A percentile compares a stretch with the other conserved stretches of the same genome.
Evolutionary conservation across 2,888 invertebrate species (phyloP).

Genomic region (Tanaodytes sp.): DNA sequence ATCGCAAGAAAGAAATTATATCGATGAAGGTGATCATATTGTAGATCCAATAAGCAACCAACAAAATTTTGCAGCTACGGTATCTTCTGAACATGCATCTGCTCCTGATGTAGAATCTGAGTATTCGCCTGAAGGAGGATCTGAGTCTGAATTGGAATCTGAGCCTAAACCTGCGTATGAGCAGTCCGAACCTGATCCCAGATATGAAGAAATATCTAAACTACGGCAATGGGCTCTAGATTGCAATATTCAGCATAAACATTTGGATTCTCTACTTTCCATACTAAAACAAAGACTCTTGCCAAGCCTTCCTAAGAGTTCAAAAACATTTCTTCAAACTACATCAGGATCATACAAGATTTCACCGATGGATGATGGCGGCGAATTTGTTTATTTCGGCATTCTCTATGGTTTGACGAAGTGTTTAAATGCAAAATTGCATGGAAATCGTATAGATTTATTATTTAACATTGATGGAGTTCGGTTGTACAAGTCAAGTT

Average conservation of each 20-base stretch:
- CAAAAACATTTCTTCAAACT: not conserved
- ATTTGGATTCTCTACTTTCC: not conserved
- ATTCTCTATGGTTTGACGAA: conserved; percentile 19
- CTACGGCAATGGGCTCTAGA: not conserved
- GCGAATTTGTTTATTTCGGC: conserved; percentile 45
- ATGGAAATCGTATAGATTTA: conserved; percentile 33
- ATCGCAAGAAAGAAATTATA: too few species aligned
- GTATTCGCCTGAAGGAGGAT: too few species aligned
- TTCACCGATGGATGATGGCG: not conserved
- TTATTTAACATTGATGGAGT: conserved; percentile 44
- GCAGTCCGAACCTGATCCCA: too few species aligned
- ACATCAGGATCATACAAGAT: not conserved
- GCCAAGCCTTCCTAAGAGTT: not conserved
- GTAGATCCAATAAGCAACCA: too few species aligned
- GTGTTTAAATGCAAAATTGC: conserved; percentile 27
- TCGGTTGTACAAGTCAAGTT: conserved; percentile 38
- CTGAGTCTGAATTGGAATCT: too few species aligned
- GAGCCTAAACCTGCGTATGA: too few species aligned
- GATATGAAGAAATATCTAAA: too few species aligned
- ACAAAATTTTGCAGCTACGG: too few species aligned
- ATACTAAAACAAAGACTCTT: not conserved
- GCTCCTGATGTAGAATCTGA: too few species aligned
- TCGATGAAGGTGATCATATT: too few species aligned
- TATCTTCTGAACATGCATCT: too few species aligned
- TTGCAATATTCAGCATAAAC: not conserved